Evolutionary conservation across 2,113 vertebrate genomes (phyloP).

Genomic region (Peromyscus maniculatus): DNA sequence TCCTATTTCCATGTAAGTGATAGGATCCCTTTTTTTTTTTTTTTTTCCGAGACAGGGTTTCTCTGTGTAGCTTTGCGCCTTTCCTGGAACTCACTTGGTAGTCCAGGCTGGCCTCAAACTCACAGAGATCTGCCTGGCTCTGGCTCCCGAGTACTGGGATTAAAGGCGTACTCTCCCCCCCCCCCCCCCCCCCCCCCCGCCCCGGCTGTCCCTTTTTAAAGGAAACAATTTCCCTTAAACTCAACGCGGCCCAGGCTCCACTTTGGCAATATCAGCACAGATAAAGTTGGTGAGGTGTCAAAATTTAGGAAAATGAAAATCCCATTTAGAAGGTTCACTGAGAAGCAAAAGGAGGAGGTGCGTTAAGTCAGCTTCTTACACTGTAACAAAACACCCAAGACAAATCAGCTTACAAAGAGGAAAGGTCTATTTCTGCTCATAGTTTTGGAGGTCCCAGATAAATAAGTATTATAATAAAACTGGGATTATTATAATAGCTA

Average conservation of each 20-base stretch:
- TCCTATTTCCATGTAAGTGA: accelerated
- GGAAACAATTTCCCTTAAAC: neutral
- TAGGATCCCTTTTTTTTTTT: too few relatives aligned
- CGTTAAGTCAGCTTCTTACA: neutral
- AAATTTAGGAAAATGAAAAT: neutral
- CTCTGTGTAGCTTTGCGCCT: too few relatives aligned
- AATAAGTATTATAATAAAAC: neutral
- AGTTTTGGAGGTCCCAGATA: neutral
- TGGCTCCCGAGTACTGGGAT: too few relatives aligned
- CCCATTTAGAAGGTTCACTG: neutral
- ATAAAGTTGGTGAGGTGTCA: neutral
- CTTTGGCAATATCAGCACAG: neutral
- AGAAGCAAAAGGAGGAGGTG: neutral
- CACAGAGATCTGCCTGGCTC: too few relatives aligned
- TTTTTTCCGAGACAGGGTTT: too few relatives aligned
- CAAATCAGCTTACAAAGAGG: neutral
- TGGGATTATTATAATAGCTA: neutral
- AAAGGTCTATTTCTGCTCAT: neutral
- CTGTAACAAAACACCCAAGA: neutral
- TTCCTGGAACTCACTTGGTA: too few relatives aligned
- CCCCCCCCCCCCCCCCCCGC: too few relatives aligned
- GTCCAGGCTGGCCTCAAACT: too few relatives aligned
- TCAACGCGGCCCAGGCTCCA: neutral
- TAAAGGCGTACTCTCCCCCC: too few relatives aligned
- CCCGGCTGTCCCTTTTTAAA: too few relatives aligned